phyloP scores from a whole-genome alignment of 2,797 vertebrate species.

The Kryptolebias ocellatus region DNA sequence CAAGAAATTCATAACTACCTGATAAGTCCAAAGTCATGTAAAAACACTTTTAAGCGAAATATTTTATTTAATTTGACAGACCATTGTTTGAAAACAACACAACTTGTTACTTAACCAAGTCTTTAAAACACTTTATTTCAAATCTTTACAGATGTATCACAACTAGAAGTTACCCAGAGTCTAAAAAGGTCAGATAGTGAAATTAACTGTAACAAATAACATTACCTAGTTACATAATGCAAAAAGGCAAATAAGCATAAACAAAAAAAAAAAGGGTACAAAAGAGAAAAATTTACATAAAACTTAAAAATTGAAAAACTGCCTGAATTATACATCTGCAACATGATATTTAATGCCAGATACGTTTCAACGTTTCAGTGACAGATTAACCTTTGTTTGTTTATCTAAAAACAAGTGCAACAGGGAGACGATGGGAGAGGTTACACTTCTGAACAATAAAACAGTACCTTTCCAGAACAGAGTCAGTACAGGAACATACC shows the following conservation, averaged over 20 bases:
- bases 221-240: constrained; percentile 80
- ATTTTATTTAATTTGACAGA: neutral
- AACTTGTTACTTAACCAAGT: constrained; percentile 45
- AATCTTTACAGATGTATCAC: constrained; percentile 83
- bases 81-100: neutral
- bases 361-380: constrained; percentile 45
- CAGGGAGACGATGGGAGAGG: constrained; percentile 51
- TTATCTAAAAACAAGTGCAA: constrained; percentile 73
- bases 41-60: too few species aligned
- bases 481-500: constrained; percentile 43
- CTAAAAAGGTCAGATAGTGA: constrained; percentile 78
- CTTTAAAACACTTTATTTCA: constrained; percentile 84
- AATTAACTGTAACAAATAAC: constrained; percentile 74
- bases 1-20: too few species aligned
- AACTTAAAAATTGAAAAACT: constrained; percentile 50
- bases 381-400: constrained; percentile 45
- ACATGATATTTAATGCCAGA: constrained; percentile 61
- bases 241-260: constrained; percentile 76
- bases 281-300: constrained; percentile 63
- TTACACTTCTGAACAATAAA: constrained; percentile 68
- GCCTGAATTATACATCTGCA: constrained; percentile 75
- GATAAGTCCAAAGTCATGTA: too few species aligned
- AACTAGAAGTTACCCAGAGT: constrained; percentile 79
- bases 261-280: constrained; percentile 57
- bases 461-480: constrained; percentile 76